These are phyloP conservation scores for Trisateles emortualis DNA, from an alignment of 2,888 invertebrate species.

Conservation along the genomic window DNA sequence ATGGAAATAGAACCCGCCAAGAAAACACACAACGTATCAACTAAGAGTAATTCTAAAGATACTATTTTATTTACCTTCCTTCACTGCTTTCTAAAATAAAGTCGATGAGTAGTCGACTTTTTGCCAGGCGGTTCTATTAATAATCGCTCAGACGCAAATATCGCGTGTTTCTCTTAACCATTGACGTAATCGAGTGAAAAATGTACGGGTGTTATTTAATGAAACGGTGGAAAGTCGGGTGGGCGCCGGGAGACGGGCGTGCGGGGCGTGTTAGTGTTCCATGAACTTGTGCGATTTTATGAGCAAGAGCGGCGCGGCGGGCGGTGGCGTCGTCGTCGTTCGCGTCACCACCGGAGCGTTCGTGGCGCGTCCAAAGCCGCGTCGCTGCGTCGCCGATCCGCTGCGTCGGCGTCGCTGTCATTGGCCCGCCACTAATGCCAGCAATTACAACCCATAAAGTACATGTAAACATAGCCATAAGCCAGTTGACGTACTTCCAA, in stretches of 20 bases:
- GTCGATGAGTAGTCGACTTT: slow-evolving; percentile 78
- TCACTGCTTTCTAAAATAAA: slow-evolving; percentile 79
- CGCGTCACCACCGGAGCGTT: slow-evolving; percentile 35
- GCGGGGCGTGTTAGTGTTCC: slow-evolving; percentile 61
- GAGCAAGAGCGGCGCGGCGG: slow-evolving; percentile 28
- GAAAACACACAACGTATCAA: slow-evolving; percentile 70
- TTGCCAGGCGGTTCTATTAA: slow-evolving; percentile 81
- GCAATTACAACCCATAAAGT: slow-evolving; percentile 65
- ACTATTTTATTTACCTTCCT: slow-evolving; percentile 82
- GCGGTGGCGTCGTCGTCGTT: slow-evolving; percentile 20
- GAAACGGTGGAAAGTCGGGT: slow-evolving; percentile 73
- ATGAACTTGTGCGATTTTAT: slow-evolving; percentile 73
- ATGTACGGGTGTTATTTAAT: slow-evolving; percentile 81
- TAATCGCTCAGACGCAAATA: slow-evolving; percentile 81
- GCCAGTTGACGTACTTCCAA: slow-evolving; percentile 41
- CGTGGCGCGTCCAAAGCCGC: not conserved
- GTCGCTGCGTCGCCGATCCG: not conserved
- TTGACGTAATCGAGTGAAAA: slow-evolving; percentile 84
- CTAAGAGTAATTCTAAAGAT: slow-evolving; percentile 66
- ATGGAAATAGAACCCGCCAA: slow-evolving; percentile 73
- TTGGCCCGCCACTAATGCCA: slow-evolving; percentile 46
- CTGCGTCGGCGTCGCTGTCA: slow-evolving; percentile 24
- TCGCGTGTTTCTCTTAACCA: slow-evolving; percentile 78
- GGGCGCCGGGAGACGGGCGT: slow-evolving; percentile 60
- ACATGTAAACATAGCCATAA: slow-evolving; percentile 67